Base-by-base conservation (phyloP, 2,888 invertebrate genomes). In the Stenchaetothrips biformis region DNA sequence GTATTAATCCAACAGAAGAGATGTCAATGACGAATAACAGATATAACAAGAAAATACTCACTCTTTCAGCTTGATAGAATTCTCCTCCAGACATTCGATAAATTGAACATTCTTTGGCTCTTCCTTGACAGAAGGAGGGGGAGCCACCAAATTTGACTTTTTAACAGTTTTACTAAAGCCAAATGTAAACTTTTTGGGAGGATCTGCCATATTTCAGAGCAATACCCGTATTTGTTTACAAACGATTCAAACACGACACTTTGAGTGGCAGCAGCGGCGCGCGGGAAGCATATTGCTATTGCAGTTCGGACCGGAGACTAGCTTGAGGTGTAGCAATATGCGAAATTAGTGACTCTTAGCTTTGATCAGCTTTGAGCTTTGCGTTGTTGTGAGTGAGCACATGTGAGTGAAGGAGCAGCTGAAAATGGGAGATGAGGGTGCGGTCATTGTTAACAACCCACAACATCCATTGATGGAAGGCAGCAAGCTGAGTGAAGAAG, bases 141-240 rank as follows among this genome's bases (percentile, higher is more conserved):
- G 83, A 79, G 83, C 84, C 74, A 89, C 84, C 13, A 90, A 83
- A 81, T 86, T 86, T 8, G 88, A 83, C 84, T 91, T 91, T 83
- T 90, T 91, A 7, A 87, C 85, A 0, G 91, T 88, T 89, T 94
- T 95, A 84, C 89, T 91, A 87, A 95, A 95, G 79, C 93, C 92
- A 86, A 95, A 95, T 0, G 94, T 94, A 85, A 95, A 92, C 86
- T 94, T 94, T 83, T 94, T 94, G 80, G 88, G 86, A 83, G 92
- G 92, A 90, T 91, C 83, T 78, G 78, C 78, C 83, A 83, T 82
- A n/a, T 82, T 74, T 49, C 25, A 49, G 59, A 79, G 16, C 18
- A 59, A 59, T 13, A 59, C 16, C 37, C 37, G 37, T 37, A 37
- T 37, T 37, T 37, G 37, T 37, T 37, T 37, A 37, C 37, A 37